These are phyloP conservation scores for Poeciliopsis paucimaculata DNA, from an alignment of 2,797 vertebrate genomes.

Conservation along the genomic window DNA sequence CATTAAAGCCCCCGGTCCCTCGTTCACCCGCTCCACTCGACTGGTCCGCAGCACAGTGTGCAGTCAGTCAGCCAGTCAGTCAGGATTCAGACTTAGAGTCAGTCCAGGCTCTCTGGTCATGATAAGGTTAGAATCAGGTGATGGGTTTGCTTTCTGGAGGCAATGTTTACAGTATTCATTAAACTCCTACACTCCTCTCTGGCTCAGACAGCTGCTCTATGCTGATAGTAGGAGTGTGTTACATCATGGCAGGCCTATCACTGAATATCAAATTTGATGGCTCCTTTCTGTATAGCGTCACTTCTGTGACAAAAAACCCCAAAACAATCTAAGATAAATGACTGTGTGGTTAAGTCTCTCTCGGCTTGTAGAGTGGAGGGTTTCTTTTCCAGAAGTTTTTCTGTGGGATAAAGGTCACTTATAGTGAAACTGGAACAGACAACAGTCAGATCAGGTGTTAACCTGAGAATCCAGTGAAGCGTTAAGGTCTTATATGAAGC, in stretches of 20 bases:
- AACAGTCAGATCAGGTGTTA: not conserved
- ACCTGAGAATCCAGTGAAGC: not conserved
- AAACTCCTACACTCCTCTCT: conserved; percentile 7
- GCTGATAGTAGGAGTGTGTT: conserved; percentile 6
- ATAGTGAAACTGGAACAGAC: not conserved
- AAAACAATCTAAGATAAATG: not conserved
- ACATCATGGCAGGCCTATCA: not conserved
- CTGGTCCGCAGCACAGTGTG: conserved; percentile 22
- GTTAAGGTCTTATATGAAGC: not conserved
- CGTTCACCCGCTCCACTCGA: conserved; percentile 40
- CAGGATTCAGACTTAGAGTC: conserved; percentile 4
- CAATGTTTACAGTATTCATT: not conserved
- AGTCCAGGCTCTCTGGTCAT: conserved; percentile 18
- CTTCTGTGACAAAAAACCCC: not conserved
- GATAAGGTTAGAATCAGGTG: conserved; percentile 18
- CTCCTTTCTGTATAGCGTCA: not conserved
- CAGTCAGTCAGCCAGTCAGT: conserved; percentile 1
- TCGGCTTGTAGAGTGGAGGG: not conserved
- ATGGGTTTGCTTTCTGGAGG: conserved; percentile 14
- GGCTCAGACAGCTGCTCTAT: conserved; percentile 21
- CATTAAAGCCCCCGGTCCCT: conserved; percentile 52
- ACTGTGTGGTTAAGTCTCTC: not conserved
- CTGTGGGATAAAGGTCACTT: not conserved
- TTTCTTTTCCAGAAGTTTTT: too few species aligned
- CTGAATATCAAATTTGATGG: not conserved